Evolutionary conservation across 2,797 vertebrate genomes (phyloP).

Genomic region (Potorous gilbertii): DNA sequence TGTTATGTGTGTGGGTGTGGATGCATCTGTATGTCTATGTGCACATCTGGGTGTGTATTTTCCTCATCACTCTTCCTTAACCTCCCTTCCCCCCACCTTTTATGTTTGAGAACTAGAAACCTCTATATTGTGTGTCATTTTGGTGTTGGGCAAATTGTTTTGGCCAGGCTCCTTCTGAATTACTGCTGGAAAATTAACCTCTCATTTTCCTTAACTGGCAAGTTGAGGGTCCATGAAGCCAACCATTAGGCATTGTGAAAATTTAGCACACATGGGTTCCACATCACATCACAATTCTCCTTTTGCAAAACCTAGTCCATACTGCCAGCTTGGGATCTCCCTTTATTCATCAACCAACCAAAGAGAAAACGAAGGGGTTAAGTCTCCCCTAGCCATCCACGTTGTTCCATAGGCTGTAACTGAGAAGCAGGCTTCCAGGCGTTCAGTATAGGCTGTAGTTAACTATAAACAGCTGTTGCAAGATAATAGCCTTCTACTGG

Average conservation of each 20-base stretch:
- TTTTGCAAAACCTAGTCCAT: background rate
- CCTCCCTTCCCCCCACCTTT: background rate
- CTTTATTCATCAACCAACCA: conserved; percentile 3
- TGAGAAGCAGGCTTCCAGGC: conserved; percentile 81
- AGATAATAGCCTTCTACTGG: conserved; percentile 84
- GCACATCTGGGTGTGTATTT: background rate
- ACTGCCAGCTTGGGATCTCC: background rate
- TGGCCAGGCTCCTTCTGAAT: conserved; percentile 77
- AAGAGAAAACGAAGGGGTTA: conserved; percentile 77
- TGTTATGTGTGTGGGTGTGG: background rate
- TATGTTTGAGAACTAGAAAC: conserved; percentile 59
- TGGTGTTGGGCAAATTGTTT: conserved; percentile 69
- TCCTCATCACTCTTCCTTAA: background rate
- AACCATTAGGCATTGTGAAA: background rate
- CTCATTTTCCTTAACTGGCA: conserved; percentile 70
- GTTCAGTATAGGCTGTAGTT: conserved; percentile 84
- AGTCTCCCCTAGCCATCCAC: conserved; percentile 66
- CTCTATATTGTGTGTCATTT: conserved; percentile 64
- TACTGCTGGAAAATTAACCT: conserved; percentile 81
- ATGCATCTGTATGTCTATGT: background rate
- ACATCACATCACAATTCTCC: background rate
- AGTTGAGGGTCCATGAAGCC: conserved; percentile 27
- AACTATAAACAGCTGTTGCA: conserved; percentile 88
- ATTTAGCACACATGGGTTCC: conserved; percentile 41
- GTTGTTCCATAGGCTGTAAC: conserved; percentile 81